Evolutionary conservation across 2,888 invertebrate species (phyloP), one percentile per base, ranked within the genome.

Genomic region (Ophion obscuratus): DNA sequence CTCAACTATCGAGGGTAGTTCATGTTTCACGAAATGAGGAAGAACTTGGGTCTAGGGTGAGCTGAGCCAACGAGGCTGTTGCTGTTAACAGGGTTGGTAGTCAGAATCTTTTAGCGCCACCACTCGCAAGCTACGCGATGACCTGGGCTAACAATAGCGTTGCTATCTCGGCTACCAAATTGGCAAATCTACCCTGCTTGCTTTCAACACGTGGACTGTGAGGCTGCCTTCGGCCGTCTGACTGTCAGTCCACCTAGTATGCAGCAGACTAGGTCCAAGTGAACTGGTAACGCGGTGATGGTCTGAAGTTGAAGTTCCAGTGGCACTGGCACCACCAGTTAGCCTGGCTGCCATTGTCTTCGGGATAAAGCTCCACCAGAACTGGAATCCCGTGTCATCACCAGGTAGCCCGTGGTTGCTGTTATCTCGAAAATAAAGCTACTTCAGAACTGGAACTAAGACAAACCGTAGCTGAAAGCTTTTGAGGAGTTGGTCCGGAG

Each of bases 161-260:
- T 47, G 47, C 47, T 47, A 11, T 10, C 10, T 14, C 14, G 14
- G 14, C 47, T 47, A 47, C 24, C 27, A 27, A 0, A 70, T 47
- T 47, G 47, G 47, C 40, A 70, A 70, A 53, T 27, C 27, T 44
- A 27, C 20, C 70, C 14, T 70, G 27, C 11, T 44, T 70, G 47
- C 17, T 47, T 47, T 47, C 70, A 27, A 47, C 70, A 70, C 24
- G 17, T 47, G 24, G 27, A 70, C 44, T 27, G 24, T 70, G 14
- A 47, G 9, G 70, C 47, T 47, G 14, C 47, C 47, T 14, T 47
- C 2, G 11, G 11, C 47, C 9, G 0, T 14, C 11, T 11, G 47
- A 11, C 47, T 11, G 47, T 14, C 31, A 31, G 1, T 47, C 47
- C 47, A 47, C 9, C 31, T 31, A 31, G 31, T 4, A 47, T 47